Evolutionary conservation across 2,797 vertebrate genomes (phyloP), one percentile per base, ranked within the genome.

Genomic region (Semotilus atromaculatus): DNA sequence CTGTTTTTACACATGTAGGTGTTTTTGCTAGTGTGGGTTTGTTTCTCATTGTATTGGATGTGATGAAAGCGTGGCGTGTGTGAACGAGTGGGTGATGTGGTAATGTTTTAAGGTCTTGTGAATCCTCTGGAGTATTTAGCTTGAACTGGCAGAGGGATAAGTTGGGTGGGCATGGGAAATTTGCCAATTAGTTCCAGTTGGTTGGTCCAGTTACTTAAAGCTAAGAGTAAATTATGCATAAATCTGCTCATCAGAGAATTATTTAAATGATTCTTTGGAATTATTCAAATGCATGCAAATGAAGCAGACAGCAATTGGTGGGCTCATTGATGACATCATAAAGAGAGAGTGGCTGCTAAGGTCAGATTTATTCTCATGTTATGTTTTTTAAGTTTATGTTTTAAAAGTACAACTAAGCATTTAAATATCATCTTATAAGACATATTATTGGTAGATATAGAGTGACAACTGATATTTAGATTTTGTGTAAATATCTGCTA

Each of bases 231-330:
- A 88, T 88, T 88, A 85, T 80, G 88, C 88, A 93, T 90, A 90
- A 90, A 89, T 90, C 81, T 88, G 83, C 90, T 91, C 90, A 89
- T 40, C 87, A 91, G 90, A 87, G 88, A 83, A 87, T 91, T 90
- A 91, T 92, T 90, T 90, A 89, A 90, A 89, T 90, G 88, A 90
- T 88, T 64, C 60, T 29, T 62, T 62, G 5, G 2, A 62, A 62
- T 62, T 29, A 62, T 62, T 62, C 60, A 7, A 62, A 62, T 84
- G 86, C 91, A 90, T 88, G 90, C 90, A 92, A 93, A 92, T 85
- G 90, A 91, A 89, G 90, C 88, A 89, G 88, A 91, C 88, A 89
- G 89, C 91, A 91, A 85, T 67, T 80, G 67, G 73, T 71, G 51
- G 62, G 55, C 51, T 78, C 74, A 14, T 2, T 60, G 36, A 45